phyloP scores from a whole-genome alignment of 2,797 vertebrate species.

The Amblyopsis hoosieri region DNA sequence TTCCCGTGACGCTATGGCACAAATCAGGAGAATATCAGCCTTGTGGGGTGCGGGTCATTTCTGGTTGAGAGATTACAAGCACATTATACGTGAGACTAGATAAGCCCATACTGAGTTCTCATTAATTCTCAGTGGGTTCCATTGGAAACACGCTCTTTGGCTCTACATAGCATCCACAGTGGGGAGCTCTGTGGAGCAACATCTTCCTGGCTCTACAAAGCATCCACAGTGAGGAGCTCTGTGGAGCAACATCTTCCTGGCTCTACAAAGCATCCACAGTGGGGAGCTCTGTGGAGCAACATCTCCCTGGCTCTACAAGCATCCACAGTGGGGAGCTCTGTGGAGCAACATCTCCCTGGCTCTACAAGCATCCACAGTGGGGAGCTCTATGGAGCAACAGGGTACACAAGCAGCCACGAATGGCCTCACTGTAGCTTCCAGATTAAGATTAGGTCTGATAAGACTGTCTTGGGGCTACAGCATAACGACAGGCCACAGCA shows the following conservation, averaged over 20 bases:
- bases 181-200: no score
- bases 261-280: no score
- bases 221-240: no score
- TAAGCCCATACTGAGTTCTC: conserved; percentile 56
- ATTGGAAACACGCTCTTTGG: conserved; percentile 50
- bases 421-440: conserved; percentile 46
- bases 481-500: conserved; percentile 70
- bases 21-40: conserved; percentile 45
- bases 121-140: conserved; percentile 36
- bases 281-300: no score
- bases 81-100: conserved; percentile 49
- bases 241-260: no score
- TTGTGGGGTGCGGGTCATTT: conserved; percentile 30
- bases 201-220: no score
- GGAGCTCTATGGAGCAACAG: conserved; percentile 39
- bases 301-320: not conserved
- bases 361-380: conserved; percentile 35
- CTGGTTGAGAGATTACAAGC: conserved; percentile 58
- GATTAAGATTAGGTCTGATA: conserved; percentile 52
- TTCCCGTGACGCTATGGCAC: conserved; percentile 52
- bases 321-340: conserved; percentile 41
- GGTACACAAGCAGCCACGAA: conserved; percentile 40
- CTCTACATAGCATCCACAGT: no score
- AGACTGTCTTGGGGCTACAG: conserved; percentile 57
- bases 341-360: conserved; percentile 4